Evolutionary conservation across 1,140 invertebrate species (phyloP), one percentile per base, ranked within the genome.

Genomic region (Dendrolimus kikuchii): DNA sequence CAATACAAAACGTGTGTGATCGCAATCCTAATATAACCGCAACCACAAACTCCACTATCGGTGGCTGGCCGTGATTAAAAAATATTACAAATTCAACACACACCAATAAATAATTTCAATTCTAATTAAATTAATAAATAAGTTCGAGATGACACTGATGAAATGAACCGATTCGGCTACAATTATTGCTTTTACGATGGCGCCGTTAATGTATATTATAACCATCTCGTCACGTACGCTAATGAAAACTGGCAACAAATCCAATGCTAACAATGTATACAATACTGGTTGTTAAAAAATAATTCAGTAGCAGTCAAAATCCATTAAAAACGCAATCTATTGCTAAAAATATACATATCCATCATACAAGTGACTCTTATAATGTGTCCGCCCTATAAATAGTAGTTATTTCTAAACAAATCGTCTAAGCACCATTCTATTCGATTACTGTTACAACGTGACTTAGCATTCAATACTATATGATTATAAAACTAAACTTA

Each of bases 381-480:
- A 68, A 77, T 60, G 63, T 63, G 49, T 68, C 54, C 55, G 54
- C 49, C 67, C 62, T 77, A 74, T 75, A 77, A 75, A 80, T 77
- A 79, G 66, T 81, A 76, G 82, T 23, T 64, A 49, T 45, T 66
- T 58, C 74, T 82, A 82, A 77, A 67, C 68, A 80, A 79, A 82
- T 71, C 70, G 61, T 82, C 81, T 84, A 86, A 86, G 82, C 82
- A 86, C 82, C 82, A 82, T 82, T 82, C 81, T 84, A 86, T 86
- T 86, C 82, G 81, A 82, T 86, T 71, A 79, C 75, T 74, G 77
- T 83, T 77, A 75, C 76, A 59, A 65, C 57, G 60, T 73, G 76
- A 83, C 79, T 82, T 80, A 82, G 74, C 79, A 68, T 75, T 80
- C 69, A 77, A 77, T 81, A 81, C 76, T 77, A 71, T 75, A 53